These are phyloP conservation scores for Liolophura sinensis DNA, from an alignment of 1,140 invertebrate genomes.

Conservation along the genomic window DNA sequence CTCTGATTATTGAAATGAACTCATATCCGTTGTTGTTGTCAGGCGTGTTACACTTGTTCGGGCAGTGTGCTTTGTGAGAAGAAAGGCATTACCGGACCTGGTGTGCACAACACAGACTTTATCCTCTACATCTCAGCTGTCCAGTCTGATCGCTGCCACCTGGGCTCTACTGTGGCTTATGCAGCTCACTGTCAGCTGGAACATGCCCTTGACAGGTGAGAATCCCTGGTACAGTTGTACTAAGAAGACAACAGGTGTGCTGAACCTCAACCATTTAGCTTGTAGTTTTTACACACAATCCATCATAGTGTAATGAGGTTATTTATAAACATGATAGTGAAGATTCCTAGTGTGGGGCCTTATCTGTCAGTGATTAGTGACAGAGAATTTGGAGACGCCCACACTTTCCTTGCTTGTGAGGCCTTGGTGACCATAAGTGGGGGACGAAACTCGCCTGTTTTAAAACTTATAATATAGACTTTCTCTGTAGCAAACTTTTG, in stretches of 20 bases:
- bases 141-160: slow-evolving; percentile 86
- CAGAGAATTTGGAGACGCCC: no score
- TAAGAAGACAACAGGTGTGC: neutral
- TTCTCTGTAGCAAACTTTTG: neutral
- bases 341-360: no score
- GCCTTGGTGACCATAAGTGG: neutral
- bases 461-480: no score
- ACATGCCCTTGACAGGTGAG: slow-evolving; percentile 81
- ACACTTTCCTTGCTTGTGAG: no score
- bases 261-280: neutral
- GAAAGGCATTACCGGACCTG: slow-evolving; percentile 61
- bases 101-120: slow-evolving; percentile 89
- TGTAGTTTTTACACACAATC: no score
- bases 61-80: slow-evolving; percentile 20
- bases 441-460: neutral
- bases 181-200: slow-evolving; percentile 99
- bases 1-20: no score
- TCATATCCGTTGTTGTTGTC: neutral
- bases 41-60: slow-evolving; percentile 16
- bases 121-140: slow-evolving; percentile 96
- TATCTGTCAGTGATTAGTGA: no score
- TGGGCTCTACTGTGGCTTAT: slow-evolving; percentile 85
- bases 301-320: neutral
- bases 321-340: no score
- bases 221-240: neutral